phyloP scores from a whole-genome alignment of 2,113 vertebrate genomes.

The Diadophis punctatus region DNA sequence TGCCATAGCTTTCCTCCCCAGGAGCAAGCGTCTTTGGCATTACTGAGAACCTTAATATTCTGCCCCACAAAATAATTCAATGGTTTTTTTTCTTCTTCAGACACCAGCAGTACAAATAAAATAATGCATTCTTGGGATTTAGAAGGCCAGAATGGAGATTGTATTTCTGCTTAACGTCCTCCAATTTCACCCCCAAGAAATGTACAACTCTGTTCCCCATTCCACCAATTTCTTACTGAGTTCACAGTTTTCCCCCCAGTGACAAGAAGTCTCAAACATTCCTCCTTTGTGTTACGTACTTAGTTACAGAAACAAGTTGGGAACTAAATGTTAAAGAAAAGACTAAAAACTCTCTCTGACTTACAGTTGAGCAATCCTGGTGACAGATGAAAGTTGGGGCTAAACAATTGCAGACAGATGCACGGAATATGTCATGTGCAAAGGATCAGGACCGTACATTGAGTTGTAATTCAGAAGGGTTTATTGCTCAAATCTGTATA shows the following conservation, averaged over 20 bases:
- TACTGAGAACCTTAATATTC: background rate
- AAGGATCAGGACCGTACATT: background rate
- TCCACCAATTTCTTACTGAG: background rate
- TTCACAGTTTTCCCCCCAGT: background rate
- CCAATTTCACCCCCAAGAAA: background rate
- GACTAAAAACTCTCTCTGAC: background rate
- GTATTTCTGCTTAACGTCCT: background rate
- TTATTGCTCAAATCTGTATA: background rate
- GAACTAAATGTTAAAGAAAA: background rate
- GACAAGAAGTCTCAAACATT: background rate
- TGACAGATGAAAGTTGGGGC: background rate
- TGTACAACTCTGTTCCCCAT: background rate
- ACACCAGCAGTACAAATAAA: no score
- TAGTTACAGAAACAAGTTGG: background rate
- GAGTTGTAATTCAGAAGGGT: no score
- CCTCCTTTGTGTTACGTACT: background rate
- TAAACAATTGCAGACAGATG: background rate
- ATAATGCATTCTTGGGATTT: background rate
- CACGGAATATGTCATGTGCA: background rate
- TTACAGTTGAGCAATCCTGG: background rate
- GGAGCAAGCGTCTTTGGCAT: background rate
- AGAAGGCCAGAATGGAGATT: no score
- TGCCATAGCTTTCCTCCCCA: no score
- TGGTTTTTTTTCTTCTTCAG: background rate
- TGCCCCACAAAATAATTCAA: background rate